Percentiles rank a stretch among this genome's conserved stretches.
Conservation (phyloP, 2,113 vertebrate species). For the Stigmatopora nigra region DNA sequence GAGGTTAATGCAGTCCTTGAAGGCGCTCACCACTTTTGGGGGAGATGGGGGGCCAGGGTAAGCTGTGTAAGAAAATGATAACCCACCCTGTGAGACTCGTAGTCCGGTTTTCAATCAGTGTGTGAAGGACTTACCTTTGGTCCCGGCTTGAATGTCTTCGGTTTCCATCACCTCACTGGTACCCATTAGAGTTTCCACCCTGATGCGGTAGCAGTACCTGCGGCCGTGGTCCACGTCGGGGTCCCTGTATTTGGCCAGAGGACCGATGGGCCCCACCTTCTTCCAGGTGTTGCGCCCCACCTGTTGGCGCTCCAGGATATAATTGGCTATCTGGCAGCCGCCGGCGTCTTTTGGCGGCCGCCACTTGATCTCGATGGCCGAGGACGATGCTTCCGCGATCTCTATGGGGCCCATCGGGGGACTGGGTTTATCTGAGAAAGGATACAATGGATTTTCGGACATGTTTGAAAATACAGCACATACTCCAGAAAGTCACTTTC, state of each 20-base stretch:
- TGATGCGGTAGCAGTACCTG: conserved; percentile 82
- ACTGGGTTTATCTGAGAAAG: conserved; percentile 74
- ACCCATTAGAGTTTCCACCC: conserved; percentile 76
- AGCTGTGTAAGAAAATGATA: conserved; percentile 64
- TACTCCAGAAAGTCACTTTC: neutral
- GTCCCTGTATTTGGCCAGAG: conserved; percentile 69
- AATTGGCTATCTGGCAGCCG: conserved; percentile 73
- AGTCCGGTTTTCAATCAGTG: no score
- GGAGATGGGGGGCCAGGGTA: conserved; percentile 74
- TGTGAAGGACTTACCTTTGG: conserved; percentile 68
- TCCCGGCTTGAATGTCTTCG: conserved; percentile 75
- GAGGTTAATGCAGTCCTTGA: conserved; percentile 72
- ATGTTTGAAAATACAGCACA: neutral
- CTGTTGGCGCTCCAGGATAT: conserved; percentile 79
- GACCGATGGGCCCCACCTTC: conserved; percentile 70
- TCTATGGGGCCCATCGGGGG: conserved; percentile 81
- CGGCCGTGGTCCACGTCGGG: conserved; percentile 74
- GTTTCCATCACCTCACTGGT: conserved; percentile 77
- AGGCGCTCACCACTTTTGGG: conserved; percentile 74
- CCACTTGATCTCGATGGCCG: conserved; percentile 76
- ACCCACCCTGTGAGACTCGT: no score
- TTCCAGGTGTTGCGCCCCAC: conserved; percentile 80
- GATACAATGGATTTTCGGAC: neutral
- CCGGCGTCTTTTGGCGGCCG: conserved; percentile 77
- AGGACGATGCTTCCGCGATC: conserved; percentile 64